A percentile compares a stretch with the other conserved stretches of the same genome.
phyloP scores from a whole-genome alignment of 2,888 invertebrate species.

The Stenoptilia bipunctidactyla region DNA sequence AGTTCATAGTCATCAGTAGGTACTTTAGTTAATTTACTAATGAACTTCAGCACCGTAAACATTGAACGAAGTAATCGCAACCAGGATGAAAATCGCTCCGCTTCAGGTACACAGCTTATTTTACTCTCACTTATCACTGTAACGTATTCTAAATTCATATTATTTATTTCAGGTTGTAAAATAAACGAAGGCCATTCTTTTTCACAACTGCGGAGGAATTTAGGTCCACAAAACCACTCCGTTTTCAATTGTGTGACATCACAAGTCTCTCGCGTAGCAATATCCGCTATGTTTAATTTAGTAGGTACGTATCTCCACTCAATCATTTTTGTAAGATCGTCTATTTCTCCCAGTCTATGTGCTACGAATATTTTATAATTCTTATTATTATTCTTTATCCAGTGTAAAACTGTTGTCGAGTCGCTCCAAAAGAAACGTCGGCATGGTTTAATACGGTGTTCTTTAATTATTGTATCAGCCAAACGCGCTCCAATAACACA shows the following conservation, averaged over 20 bases:
- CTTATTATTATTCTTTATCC: not conserved
- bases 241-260: not conserved
- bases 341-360: not conserved
- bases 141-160: not conserved
- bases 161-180: too few species aligned
- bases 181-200: not conserved
- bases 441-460: too few species aligned
- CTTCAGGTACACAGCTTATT: constrained; percentile 3
- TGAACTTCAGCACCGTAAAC: constrained; percentile 6
- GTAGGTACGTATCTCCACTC: not conserved
- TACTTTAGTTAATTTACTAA: not conserved
- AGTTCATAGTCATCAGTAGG: not conserved
- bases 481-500: too few species aligned
- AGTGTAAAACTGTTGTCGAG: not conserved
- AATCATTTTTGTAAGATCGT: not conserved
- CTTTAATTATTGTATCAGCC: too few species aligned
- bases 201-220: not conserved
- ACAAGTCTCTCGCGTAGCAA: not conserved
- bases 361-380: not conserved
- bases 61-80: constrained; percentile 6
- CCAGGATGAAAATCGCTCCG: constrained; percentile 10
- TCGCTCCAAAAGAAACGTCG: too few species aligned
- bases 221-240: not conserved
- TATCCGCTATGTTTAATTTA: not conserved
- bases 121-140: not conserved